These are phyloP conservation scores for Elephas maximus DNA, from an alignment of 2,113 vertebrate genomes.

Conservation along the genomic window DNA sequence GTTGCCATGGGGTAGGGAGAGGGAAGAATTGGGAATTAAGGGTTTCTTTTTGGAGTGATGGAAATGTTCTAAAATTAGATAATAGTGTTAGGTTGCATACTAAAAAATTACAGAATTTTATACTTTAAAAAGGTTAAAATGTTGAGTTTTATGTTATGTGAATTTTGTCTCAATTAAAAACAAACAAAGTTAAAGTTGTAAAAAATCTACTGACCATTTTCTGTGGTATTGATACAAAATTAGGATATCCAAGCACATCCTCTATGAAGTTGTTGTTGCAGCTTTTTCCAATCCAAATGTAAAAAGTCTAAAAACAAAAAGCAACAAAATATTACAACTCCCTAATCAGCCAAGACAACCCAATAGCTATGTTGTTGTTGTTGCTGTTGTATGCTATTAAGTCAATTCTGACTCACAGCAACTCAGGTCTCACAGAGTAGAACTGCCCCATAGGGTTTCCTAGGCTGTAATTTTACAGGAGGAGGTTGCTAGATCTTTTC, in stretches of 20 bases:
- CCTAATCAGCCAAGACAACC: neutral
- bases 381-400: neutral
- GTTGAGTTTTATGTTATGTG: neutral
- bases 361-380: neutral
- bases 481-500: neutral
- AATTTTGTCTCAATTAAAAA: conserved; percentile 19
- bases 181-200: neutral
- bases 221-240: conserved; percentile 94
- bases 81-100: neutral
- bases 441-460: neutral
- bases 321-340: conserved; percentile 27
- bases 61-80: conserved; percentile 33
- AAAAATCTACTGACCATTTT: conserved; percentile 93
- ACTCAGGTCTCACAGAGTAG: neutral
- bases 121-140: neutral
- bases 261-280: conserved; percentile 95
- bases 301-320: conserved; percentile 91
- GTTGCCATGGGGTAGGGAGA: neutral
- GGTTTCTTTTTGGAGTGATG: neutral
- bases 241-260: conserved; percentile 95
- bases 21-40: neutral
- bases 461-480: neutral
- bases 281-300: conserved; percentile 96
- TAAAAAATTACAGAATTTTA: neutral
- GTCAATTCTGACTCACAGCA: neutral